phyloP scores from a whole-genome alignment of 2,113 vertebrate species.

The Atherinomorus stipes region DNA sequence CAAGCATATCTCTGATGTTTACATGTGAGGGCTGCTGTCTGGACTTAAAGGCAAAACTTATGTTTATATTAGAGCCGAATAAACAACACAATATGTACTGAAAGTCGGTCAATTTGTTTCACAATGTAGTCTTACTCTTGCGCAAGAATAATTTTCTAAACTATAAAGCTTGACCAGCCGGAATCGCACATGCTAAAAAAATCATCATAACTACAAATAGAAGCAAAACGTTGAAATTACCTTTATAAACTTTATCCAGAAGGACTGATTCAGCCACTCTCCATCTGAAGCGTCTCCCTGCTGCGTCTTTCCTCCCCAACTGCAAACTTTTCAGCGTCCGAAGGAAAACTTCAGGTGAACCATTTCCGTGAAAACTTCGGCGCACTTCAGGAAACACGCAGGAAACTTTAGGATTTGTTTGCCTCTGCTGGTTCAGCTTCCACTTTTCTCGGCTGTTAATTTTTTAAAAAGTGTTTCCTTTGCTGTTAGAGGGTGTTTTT shows the following conservation, averaged over 20 bases:
- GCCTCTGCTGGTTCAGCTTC: background rate
- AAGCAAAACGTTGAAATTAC: slow-evolving; percentile 29
- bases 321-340: slow-evolving; percentile 70
- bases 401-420: background rate
- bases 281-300: slow-evolving; percentile 66
- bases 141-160: background rate
- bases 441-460: background rate
- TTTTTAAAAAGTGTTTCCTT: background rate
- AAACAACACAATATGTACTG: too few species aligned
- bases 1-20: background rate
- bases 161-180: background rate
- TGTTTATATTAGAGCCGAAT: background rate
- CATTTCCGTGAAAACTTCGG: slow-evolving; percentile 71
- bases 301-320: slow-evolving; percentile 34
- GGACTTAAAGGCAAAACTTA: background rate
- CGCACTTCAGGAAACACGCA: slow-evolving; percentile 32
- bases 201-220: background rate
- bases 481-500: background rate
- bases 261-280: slow-evolving; percentile 60
- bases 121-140: background rate
- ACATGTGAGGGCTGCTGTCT: background rate
- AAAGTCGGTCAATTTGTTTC: background rate
- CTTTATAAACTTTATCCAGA: slow-evolving; percentile 58
- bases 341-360: slow-evolving; percentile 75
- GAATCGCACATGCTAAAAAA: too few species aligned